A percentile compares a stretch with the other conserved stretches of the same genome.
These are phyloP conservation scores for Actias luna DNA, from an alignment of 2,888 invertebrate genomes.

Conservation along the genomic window DNA sequence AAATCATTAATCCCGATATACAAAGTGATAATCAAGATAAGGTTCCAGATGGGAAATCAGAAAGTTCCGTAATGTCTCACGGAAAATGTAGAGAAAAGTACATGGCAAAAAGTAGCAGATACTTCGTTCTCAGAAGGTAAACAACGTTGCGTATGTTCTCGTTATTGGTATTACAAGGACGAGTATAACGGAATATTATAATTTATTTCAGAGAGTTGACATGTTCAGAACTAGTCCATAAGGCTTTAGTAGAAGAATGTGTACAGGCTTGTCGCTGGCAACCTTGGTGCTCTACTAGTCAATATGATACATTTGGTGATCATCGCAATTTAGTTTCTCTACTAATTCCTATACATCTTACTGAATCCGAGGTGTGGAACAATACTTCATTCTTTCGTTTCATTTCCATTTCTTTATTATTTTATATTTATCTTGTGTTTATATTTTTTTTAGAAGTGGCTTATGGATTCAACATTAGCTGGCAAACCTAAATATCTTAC, in stretches of 20 bases:
- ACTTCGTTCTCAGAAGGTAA: constrained; percentile 65
- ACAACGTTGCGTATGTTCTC: constrained; percentile 17
- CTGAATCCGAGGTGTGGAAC: constrained; percentile 61
- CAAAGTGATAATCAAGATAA: constrained; percentile 24
- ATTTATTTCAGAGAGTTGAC: constrained; percentile 51
- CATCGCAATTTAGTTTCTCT: constrained; percentile 58
- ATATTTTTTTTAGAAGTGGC: constrained; percentile 60
- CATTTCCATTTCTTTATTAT: neutral
- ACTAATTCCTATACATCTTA: constrained; percentile 60
- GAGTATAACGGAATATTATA: neutral
- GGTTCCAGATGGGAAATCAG: constrained; percentile 38
- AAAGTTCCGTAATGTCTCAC: constrained; percentile 44
- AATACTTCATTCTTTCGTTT: neutral
- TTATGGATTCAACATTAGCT: constrained; percentile 64
- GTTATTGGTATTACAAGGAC: neutral
- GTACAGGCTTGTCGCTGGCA: constrained; percentile 55
- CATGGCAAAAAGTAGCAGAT: constrained; percentile 53
- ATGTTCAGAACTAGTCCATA: constrained; percentile 67
- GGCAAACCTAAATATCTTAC: constrained; percentile 57
- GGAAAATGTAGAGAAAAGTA: constrained; percentile 58
- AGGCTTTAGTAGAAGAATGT: constrained; percentile 54
- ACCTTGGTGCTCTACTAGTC: constrained; percentile 66
- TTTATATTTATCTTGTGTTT: neutral
- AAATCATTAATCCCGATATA: constrained; percentile 25
- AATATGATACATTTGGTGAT: constrained; percentile 68